Conservation (phyloP, 2,888 invertebrate genomes). For the Leistus spinibarbis region DNA sequence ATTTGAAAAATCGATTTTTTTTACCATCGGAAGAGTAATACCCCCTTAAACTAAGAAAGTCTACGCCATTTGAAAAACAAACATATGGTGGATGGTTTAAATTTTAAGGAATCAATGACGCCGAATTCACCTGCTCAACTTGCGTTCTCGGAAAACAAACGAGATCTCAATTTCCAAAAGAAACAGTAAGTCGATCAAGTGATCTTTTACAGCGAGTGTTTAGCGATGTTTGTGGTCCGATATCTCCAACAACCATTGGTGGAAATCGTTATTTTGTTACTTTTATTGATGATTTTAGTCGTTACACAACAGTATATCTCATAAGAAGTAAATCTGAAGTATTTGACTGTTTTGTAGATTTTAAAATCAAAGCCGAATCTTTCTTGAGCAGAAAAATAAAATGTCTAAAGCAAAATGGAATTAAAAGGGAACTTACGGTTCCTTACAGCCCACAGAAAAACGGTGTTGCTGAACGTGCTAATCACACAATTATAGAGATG, state of each 20-base stretch:
- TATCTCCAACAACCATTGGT: slow-evolving; percentile 1
- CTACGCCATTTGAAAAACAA: neutral
- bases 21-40: too few relatives aligned
- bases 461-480: neutral
- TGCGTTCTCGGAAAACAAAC: too few relatives aligned
- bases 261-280: slow-evolving; percentile 11
- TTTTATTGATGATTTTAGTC: slow-evolving; percentile 19
- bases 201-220: too few relatives aligned
- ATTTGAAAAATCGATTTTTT: too few relatives aligned
- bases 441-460: neutral
- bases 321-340: slow-evolving; percentile 14
- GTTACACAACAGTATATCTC: slow-evolving; percentile 9
- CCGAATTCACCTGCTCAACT: too few relatives aligned
- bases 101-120: too few relatives aligned
- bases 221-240: neutral
- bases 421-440: slow-evolving; percentile 2
- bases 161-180: too few relatives aligned
- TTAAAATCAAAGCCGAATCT: neutral
- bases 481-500: too few relatives aligned
- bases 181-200: too few relatives aligned
- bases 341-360: slow-evolving; percentile 3
- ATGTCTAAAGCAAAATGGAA: slow-evolving; percentile 11
- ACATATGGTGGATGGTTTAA: neutral
- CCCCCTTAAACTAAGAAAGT: neutral
- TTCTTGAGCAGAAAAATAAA: slow-evolving; percentile 7